Base-by-base conservation (phyloP, 2,113 vertebrate species). In the Callaeas wilsoni region DNA sequence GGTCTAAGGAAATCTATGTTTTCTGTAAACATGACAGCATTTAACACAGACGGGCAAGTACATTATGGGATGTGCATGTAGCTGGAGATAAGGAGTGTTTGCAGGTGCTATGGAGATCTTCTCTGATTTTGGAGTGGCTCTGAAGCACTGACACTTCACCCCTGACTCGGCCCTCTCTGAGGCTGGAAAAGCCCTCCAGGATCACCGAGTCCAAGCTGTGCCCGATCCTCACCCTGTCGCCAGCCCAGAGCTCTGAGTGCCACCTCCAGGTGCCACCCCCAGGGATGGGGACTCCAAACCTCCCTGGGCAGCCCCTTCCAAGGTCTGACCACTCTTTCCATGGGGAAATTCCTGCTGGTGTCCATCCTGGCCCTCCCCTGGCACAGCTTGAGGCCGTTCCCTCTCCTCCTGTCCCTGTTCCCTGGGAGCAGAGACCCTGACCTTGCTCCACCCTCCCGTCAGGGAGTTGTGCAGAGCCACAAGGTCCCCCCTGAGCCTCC, bases 151-250 rank as follows among this genome's bases (percentile, higher is more conserved):
- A 49, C 20, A 39, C 23, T 29, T 85, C 67, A 52, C 13, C 16
- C 29, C 33, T 39, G 49, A 11, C 59, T 65, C 13, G 6, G 30
- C 30, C 32, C n/a, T 27, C n/a, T 20, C 77, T 19, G 22, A 23
- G 39, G 13, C 0, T 82, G 69, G 62, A 10, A 35, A 59, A 60
- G 4, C 6, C 33, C 35, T 21, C 13, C 53, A 15, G 17, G 53
- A 5, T 15, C 19, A 12, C 4, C 0, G 0, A 59, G 37, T 4
- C 12, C 20, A 2, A 13, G 5, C 18, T 37, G 46, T 52, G 37
- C 30, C 42, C 3, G 0, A 35, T 7, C 3, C n/a, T 29, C 33
- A n/a, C 49, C n/a, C 2, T 41, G 35, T 32, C n/a, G 14, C 56
- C 47, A 69, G 39, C 39, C 52, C 22, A 6, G 68, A n/a, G 60